Evolutionary conservation across 2,797 vertebrate species (phyloP).

Genomic region (Phrynocephalus forsythii): DNA sequence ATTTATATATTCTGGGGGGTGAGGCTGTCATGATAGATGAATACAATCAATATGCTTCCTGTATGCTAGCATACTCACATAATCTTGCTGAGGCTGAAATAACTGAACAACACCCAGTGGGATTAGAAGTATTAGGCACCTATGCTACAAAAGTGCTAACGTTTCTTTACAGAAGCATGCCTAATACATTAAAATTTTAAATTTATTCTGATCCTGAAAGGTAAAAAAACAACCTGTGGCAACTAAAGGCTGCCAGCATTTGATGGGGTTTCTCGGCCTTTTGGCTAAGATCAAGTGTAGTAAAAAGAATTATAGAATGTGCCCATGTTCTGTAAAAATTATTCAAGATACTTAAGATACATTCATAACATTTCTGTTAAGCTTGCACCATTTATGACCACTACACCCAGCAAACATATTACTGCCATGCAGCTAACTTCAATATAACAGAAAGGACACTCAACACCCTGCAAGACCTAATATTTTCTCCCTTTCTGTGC

Average conservation of each 20-base stretch:
- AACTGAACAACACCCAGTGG: background rate
- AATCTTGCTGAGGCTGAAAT: background rate
- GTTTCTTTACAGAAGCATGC: background rate
- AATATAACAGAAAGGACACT: background rate
- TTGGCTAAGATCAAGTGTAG: no score
- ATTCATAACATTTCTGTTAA: constrained; percentile 2
- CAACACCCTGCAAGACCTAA: background rate
- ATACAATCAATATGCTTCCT: background rate
- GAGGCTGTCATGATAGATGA: background rate
- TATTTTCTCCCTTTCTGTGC: background rate
- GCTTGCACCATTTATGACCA: background rate
- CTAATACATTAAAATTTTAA: background rate
- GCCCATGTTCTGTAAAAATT: background rate
- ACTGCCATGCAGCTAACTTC: background rate
- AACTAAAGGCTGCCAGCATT: background rate
- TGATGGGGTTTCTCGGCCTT: background rate
- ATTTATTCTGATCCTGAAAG: background rate
- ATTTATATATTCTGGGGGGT: background rate
- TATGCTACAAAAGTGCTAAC: background rate
- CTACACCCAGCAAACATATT: background rate
- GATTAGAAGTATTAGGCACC: background rate
- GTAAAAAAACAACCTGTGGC: background rate
- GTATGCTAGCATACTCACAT: background rate
- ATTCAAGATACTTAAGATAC: background rate
- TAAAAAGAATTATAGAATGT: background rate